Percentiles rank a stretch among this genome's conserved stretches.
Evolutionary conservation across 2,113 vertebrate species (phyloP).

Genomic region (Ploceus nigricollis): DNA sequence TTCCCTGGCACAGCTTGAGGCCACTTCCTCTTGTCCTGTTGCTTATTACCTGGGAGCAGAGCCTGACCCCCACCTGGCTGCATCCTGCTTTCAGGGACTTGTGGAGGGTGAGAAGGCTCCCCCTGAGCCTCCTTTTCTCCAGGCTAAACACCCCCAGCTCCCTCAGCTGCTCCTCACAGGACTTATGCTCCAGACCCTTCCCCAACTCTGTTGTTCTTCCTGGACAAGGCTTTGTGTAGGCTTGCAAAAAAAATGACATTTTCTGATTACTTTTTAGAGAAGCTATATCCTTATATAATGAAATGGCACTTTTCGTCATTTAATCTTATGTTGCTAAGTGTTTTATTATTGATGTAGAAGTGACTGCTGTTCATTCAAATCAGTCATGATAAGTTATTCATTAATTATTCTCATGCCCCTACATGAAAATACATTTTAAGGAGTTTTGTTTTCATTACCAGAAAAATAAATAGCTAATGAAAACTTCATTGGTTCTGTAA

Average conservation of each 20-base stretch:
- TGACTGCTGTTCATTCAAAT: background rate
- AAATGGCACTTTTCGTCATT: background rate
- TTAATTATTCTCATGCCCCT: background rate
- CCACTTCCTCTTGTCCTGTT: background rate
- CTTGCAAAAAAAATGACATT: background rate
- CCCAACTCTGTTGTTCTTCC: background rate
- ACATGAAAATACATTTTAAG: background rate
- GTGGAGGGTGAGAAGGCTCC: background rate
- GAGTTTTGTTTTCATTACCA: background rate
- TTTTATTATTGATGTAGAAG: background rate
- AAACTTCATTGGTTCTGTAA: background rate
- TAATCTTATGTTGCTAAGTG: background rate
- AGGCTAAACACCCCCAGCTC: background rate
- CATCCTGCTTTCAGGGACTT: background rate
- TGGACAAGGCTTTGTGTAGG: background rate
- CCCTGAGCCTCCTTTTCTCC: background rate
- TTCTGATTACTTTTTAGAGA: background rate
- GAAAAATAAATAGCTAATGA: background rate
- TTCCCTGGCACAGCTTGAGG: background rate
- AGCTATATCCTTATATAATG: background rate
- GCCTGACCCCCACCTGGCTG: accelerated
- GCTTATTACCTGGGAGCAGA: background rate
- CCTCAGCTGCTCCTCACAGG: background rate
- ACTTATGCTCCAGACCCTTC: background rate
- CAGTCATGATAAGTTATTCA: background rate